A percentile compares a stretch with the other conserved stretches of the same genome.
Evolutionary conservation across 2,888 invertebrate genomes (phyloP).

Genomic region (Hyposoter didymator): DNA sequence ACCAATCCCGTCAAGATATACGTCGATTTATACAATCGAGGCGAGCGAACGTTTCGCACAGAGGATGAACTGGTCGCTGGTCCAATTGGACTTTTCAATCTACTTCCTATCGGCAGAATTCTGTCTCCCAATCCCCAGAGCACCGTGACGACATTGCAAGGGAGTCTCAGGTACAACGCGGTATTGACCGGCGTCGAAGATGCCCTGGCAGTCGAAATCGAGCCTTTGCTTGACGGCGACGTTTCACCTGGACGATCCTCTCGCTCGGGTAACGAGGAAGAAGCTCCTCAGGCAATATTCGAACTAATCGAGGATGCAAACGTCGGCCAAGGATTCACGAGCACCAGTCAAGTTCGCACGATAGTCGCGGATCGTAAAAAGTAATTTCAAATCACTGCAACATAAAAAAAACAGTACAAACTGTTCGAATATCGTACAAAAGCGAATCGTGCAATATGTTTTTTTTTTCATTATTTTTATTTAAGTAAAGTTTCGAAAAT

Average conservation of each 20-base stretch:
- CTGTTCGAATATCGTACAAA: background rate
- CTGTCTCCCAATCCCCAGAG: conserved; percentile 65
- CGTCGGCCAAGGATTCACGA: background rate
- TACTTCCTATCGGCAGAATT: conserved; percentile 54
- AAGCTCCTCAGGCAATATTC: conserved; percentile 46
- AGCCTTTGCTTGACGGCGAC: conserved; percentile 20
- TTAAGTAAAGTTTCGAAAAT: background rate
- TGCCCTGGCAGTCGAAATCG: conserved; percentile 74
- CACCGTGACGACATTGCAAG: conserved; percentile 67
- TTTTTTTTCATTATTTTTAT: background rate
- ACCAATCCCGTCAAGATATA: conserved; percentile 85
- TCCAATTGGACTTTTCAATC: background rate
- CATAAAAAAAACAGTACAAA: background rate
- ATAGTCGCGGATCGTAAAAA: conserved; percentile 29
- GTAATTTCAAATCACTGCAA: background rate
- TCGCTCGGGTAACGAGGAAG: background rate
- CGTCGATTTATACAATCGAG: conserved; percentile 71
- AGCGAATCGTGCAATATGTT: background rate
- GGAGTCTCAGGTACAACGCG: conserved; percentile 75
- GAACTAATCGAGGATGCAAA: conserved; percentile 39
- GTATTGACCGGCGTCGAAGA: conserved; percentile 71
- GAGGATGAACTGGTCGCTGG: conserved; percentile 15
- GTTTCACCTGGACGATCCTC: background rate
- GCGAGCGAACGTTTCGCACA: conserved; percentile 66
- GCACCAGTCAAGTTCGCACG: conserved; percentile 49